Base-by-base conservation (phyloP, 2,797 vertebrate genomes). In the Delichon dasypus region DNA sequence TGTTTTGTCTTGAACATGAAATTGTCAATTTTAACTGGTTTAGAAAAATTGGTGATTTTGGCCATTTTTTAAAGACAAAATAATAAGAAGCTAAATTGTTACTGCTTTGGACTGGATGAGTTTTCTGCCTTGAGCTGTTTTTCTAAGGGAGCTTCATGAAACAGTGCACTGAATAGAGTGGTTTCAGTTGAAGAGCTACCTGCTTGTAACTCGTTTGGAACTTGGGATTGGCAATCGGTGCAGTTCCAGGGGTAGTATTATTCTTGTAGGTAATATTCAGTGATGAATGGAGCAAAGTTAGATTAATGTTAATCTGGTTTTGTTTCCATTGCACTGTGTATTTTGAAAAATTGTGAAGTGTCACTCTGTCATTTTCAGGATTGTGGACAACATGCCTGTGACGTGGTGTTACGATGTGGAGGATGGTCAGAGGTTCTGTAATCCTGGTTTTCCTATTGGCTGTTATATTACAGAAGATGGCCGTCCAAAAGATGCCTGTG, bases 301-400 rank as follows among this genome's bases (percentile, higher is more conserved):
- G 27, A 44, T 72, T 36, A 34, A 26, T 36, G 7, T 44, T 44
- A 32, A 13, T 67, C 3, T 77, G 22, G 6, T 60, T 79, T 87
- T 91, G 20, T 82, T 93, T 78, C n/a, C 68, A 5, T 85, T 55
- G 11, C 5, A 17, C 20, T 55, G 3, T 79, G 36, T 50, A 3
- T 85, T 84, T 88, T 81, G 40, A 68, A 88, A 92, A 40, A 44
- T 26, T 26, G 23, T 84, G 36, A 78, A 54, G 12, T 81, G 92
- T 79, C 61, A 17, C 38, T 54, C 1, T 96, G 38, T 55, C 17
- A 1, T 90, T 53, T 78, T 21, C 92, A 98, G 99, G 99, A 99
- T 99, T 96, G 98, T 99, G 94, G 99, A 99, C 96, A 99, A 99
- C 95, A 99, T 99, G 99, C 99, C 99, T 10, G 99, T 99, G 70